Percentiles rank a stretch among this genome's conserved stretches.
Evolutionary conservation across 2,113 vertebrate genomes (phyloP).

Genomic region (Miniopterus natalensis): DNA sequence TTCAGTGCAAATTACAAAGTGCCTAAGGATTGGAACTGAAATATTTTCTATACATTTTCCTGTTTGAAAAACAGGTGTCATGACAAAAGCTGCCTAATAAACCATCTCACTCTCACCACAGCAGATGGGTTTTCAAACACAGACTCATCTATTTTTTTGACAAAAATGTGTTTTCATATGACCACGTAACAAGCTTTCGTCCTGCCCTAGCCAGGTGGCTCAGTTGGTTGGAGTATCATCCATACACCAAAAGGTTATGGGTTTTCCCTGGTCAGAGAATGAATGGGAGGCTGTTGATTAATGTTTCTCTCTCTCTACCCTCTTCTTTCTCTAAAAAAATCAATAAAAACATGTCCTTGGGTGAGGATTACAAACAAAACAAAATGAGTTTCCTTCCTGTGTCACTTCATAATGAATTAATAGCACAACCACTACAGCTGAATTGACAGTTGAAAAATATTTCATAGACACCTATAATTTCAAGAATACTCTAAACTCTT

Average conservation of each 20-base stretch:
- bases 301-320: no score
- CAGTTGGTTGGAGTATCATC: background rate
- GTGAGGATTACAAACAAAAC: no score
- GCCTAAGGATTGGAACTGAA: background rate
- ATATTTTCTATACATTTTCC: constrained; percentile 57
- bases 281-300: no score
- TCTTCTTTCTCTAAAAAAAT: no score
- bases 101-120: constrained; percentile 28
- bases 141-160: constrained; percentile 76
- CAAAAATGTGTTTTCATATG: constrained; percentile 74
- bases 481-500: constrained; percentile 20
- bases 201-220: background rate
- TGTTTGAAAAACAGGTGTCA: constrained; percentile 33
- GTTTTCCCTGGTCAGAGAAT: no score
- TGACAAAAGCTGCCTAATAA: constrained; percentile 49
- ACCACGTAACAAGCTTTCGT: constrained; percentile 64
- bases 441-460: constrained; percentile 73
- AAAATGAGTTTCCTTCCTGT: constrained; percentile 11
- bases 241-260: background rate
- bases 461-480: constrained; percentile 63
- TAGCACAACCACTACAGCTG: constrained; percentile 8
- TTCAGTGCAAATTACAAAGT: background rate
- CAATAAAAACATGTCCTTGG: no score
- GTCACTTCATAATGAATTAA: constrained; percentile 78
- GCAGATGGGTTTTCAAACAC: constrained; percentile 61